Conservation (phyloP, 2,797 vertebrate genomes). For the Hylomyscus alleni region DNA sequence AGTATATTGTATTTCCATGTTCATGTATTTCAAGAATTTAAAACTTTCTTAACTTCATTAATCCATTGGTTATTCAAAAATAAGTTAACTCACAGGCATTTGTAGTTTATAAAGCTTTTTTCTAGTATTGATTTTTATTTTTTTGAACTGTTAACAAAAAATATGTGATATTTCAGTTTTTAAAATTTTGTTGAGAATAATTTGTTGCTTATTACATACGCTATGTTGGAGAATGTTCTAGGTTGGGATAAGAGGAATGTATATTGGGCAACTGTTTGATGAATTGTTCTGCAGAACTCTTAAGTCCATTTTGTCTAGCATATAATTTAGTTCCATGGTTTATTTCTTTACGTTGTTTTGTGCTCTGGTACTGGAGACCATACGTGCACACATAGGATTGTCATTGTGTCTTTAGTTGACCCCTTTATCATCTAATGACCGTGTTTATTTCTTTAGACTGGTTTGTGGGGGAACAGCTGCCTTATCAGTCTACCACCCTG, state of each 20-base stretch:
- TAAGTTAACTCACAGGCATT: neutral
- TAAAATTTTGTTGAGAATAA: neutral
- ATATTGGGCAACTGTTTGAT: neutral
- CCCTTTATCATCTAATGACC: neutral
- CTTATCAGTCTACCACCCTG: neutral
- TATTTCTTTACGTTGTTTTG: neutral
- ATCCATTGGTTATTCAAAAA: neutral
- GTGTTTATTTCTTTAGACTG: neutral
- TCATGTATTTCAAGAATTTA: neutral
- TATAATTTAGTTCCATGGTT: neutral
- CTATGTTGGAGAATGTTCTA: neutral
- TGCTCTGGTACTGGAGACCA: neutral
- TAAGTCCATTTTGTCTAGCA: neutral
- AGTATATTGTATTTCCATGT: neutral
- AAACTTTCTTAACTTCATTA: neutral
- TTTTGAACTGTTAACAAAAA: neutral
- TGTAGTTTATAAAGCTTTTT: neutral
- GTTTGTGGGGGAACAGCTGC: neutral
- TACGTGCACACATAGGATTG: neutral
- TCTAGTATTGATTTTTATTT: neutral
- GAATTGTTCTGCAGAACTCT: neutral
- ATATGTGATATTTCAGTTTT: neutral
- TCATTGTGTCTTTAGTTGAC: neutral
- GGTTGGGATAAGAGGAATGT: neutral
- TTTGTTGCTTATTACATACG: neutral